Evolutionary conservation across 1,140 invertebrate genomes (phyloP), one percentile per base, ranked within the genome.

Genomic region (Microplitis demolitor): DNA sequence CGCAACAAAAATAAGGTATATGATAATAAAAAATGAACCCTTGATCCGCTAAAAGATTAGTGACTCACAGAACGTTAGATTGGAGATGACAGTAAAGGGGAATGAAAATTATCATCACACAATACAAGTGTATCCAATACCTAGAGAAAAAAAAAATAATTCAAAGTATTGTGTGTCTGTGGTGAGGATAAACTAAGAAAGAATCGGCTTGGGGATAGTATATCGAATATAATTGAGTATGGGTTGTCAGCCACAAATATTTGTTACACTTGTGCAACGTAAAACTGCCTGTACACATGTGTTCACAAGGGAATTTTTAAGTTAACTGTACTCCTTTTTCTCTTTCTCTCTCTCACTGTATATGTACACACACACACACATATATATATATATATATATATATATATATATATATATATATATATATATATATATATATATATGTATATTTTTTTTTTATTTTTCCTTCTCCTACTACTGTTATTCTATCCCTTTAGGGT

Each of bases 241-340:
- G 63, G 74, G 71, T 50, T 50, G 16, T 16, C 33, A 45, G 70
- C 50, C 33, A 54, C 74, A 75, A 73, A 64, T 74, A 69, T 70
- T 76, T 66, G 37, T 33, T 60, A 74, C 74, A 80, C 75, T 82
- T 76, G 73, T 74, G 77, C 39, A 13, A n/a, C 62, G 9, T 69
- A 78, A 74, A 78, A 76, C 71, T 74, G 79, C 56, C 51, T 4
- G 67, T 66, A 67, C 82, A 85, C 79, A 84, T 84, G 84, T 86
- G 82, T 78, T 81, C 84, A 81, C 84, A 77, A 80, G 83, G 84
- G 85, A 85, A 84, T 83, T 83, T 80, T 76, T 56, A 24, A 61
- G 74, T 61, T 66, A 61, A 66, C 68, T 66, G 45, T 66, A 58
- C 35, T 62, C 31, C 14, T 58, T 53, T 4, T 31, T 31, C 6